These are phyloP conservation scores for Aurelia sp. DNA, from an alignment of 30 jellyfish, hydroid and myxozoan species.

Conservation along the genomic window DNA sequence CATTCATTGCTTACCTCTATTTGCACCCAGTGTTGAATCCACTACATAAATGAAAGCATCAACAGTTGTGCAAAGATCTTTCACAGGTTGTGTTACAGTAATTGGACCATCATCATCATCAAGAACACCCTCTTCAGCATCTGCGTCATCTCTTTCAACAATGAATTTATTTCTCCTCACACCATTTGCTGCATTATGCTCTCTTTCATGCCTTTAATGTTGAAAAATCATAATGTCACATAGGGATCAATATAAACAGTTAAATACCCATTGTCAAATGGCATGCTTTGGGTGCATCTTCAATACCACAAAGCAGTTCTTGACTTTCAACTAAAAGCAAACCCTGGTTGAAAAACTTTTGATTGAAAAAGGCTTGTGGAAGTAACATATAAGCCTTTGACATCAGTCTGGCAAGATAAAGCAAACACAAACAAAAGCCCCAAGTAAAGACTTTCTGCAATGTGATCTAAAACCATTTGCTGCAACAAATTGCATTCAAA, in stretches of 20 bases:
- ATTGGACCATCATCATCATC: constrained; percentile 37
- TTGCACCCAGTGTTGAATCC: constrained; percentile 65
- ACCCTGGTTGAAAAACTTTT: too few species aligned
- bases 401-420: too few species aligned
- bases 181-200: constrained; percentile 68
- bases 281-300: neutral
- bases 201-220: constrained; percentile 79
- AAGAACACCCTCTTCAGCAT: constrained; percentile 21
- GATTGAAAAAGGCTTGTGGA: too few species aligned
- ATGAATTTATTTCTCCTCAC: constrained; percentile 70
- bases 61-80: constrained; percentile 87
- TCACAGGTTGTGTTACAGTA: constrained; percentile 86
- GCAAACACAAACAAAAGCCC: too few species aligned
- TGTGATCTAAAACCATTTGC: too few species aligned
- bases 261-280: neutral
- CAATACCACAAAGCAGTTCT: too few species aligned
- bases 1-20: constrained; percentile 18
- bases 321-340: too few species aligned
- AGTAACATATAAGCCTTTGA: too few species aligned
- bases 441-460: too few species aligned
- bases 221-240: neutral
- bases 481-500: too few species aligned
- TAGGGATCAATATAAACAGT: neutral
- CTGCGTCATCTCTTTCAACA: constrained; percentile 58
- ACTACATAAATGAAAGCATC: constrained; percentile 94